Percentiles rank a stretch among this genome's conserved stretches.
These are phyloP conservation scores for Drosophila quadrilineata DNA, from an alignment of 1,140 invertebrate genomes.

Conservation along the genomic window DNA sequence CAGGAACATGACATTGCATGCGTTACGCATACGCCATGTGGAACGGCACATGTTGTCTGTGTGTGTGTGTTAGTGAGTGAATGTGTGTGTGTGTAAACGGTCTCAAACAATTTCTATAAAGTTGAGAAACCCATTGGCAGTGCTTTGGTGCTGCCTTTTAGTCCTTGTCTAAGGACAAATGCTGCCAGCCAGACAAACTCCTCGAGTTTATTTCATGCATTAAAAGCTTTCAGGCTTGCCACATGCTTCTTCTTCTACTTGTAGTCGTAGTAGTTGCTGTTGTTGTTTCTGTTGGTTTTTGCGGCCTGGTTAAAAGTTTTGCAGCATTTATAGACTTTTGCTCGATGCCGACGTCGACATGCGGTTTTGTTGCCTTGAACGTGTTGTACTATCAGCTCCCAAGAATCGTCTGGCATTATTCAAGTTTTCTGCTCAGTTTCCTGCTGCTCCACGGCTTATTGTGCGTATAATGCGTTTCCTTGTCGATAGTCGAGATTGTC, in stretches of 20 bases:
- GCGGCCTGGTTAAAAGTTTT: slow-evolving; percentile 55
- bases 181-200: slow-evolving; percentile 38
- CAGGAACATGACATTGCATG: slow-evolving; percentile 44
- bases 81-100: no score
- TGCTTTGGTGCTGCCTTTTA: no score
- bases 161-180: slow-evolving; percentile 32
- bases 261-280: slow-evolving; percentile 10
- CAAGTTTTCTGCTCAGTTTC: slow-evolving; percentile 11
- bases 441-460: slow-evolving; percentile 13
- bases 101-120: no score
- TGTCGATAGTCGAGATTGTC: background rate
- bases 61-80: slow-evolving; percentile 14
- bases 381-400: slow-evolving; percentile 35
- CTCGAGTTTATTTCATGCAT: slow-evolving; percentile 60
- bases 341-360: slow-evolving; percentile 9
- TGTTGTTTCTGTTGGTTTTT: slow-evolving; percentile 48
- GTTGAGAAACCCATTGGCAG: no score
- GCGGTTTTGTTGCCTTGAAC: slow-evolving; percentile 18
- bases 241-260: no score
- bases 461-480: slow-evolving; percentile 38
- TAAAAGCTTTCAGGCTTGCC: slow-evolving; percentile 62
- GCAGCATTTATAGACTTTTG: slow-evolving; percentile 67
- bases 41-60: slow-evolving; percentile 41
- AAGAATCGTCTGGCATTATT: slow-evolving; percentile 40
- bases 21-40: slow-evolving; percentile 73